phyloP scores from a whole-genome alignment of 1,140 invertebrate genomes.

The Rhagoletis pomonella region DNA sequence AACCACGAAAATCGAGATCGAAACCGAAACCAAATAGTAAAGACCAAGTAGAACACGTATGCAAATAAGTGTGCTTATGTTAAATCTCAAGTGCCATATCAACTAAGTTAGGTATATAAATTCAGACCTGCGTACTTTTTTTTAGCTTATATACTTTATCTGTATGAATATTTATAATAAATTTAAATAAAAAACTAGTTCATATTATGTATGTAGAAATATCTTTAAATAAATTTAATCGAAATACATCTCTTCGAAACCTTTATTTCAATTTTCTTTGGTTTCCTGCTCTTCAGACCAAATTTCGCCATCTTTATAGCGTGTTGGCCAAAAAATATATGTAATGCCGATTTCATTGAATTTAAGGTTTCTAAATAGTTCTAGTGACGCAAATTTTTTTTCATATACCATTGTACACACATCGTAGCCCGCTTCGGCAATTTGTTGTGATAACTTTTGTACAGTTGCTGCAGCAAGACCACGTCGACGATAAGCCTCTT shows the following conservation, averaged over 20 bases:
- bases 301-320: neutral
- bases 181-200: conserved; percentile 5
- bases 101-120: neutral
- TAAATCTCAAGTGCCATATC: neutral
- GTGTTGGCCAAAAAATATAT: neutral
- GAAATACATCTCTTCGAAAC: neutral
- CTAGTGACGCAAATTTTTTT: neutral
- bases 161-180: neutral
- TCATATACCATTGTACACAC: neutral
- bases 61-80: too few species aligned
- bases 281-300: conserved; percentile 14
- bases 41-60: neutral
- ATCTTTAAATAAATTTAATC: neutral
- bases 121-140: neutral
- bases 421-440: neutral
- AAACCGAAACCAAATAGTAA: neutral
- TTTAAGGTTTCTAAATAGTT: conserved; percentile 14
- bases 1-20: neutral
- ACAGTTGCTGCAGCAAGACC: neutral
- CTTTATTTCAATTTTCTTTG: neutral
- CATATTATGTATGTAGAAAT: neutral
- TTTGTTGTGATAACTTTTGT: neutral
- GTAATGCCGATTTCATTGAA: conserved; percentile 1
- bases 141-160: neutral
- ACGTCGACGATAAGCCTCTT: neutral